Evolutionary conservation across 1,140 invertebrate species (phyloP), one percentile per base, ranked within the genome.

Genomic region (Asbolus verrucosus): DNA sequence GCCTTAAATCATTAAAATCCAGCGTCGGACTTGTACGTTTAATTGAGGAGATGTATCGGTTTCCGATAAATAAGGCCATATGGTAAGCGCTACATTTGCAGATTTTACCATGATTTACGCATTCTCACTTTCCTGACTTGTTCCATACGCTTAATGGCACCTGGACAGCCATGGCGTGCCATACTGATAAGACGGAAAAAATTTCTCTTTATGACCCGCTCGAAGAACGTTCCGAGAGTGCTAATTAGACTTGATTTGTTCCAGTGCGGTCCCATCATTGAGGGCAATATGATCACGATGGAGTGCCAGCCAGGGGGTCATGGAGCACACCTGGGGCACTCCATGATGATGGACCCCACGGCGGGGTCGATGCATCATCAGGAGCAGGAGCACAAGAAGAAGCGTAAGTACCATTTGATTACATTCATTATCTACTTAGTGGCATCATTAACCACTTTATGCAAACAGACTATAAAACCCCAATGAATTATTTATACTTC

Each of bases 271-370:
- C 43, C 46, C 73, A 77, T 76, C 76, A 77, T 77, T 75, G 75
- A 77, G 73, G 71, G 72, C 74, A 78, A 74, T 75, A 81, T 81
- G 80, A 81, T 81, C 75, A 81, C 79, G 75, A 81, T 81, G 80
- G 80, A 81, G 79, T 81, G 80, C 74, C 80, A 81, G 72, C 79
- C 80, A 76, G 80, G 79, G 62, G 78, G 79, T 76, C 80, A 81
- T 73, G 78, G 77, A 43, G 80, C 77, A 61, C 80, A 80, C 76
- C 76, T 81, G 77, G 80, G 80, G 73, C 80, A 81, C 80, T 80
- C 80, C 79, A 81, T 81, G 78, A 77, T 81, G 74, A 69, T 81
- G 67, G 80, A 81, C 65, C 80, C 78, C 68, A 75, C 78, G 13
- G 65, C 69, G 13, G 70, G 72, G 27, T 72, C 73, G 62, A 77